These are phyloP conservation scores for Epinephelus malabaricus DNA, from an alignment of 2,797 vertebrate species.

Conservation along the genomic window DNA sequence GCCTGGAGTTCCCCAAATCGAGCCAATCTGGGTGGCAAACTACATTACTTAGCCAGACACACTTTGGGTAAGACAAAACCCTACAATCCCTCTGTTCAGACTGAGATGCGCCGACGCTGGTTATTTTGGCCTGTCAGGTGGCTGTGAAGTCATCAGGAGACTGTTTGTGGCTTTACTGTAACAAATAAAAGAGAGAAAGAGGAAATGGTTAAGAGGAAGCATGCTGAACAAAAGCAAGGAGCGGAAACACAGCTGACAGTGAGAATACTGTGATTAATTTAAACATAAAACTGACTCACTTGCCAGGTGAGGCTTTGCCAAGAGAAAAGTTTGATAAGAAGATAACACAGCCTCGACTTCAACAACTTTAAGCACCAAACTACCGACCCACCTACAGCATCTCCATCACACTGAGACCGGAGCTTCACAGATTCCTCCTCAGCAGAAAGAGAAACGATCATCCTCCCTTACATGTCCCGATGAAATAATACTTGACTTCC, in stretches of 20 bases:
- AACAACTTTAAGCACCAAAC: conserved; percentile 26
- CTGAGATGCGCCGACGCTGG: neutral
- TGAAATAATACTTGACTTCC: conserved; percentile 73
- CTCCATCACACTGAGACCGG: conserved; percentile 29
- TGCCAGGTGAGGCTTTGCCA: neutral
- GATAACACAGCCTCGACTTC: neutral
- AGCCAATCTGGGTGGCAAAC: conserved; percentile 44
- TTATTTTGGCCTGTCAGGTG: conserved; percentile 20
- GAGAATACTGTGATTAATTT: neutral
- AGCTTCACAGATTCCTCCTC: conserved; percentile 28
- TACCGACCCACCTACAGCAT: conserved; percentile 32
- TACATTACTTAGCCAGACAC: conserved; percentile 25
- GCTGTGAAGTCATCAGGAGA: conserved; percentile 42
- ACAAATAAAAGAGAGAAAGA: conserved; percentile 48
- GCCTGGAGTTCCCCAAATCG: conserved; percentile 14
- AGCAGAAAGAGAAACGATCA: conserved; percentile 33
- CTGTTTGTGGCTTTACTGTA: conserved; percentile 45
- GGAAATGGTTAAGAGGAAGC: conserved; percentile 70
- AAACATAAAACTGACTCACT: neutral
- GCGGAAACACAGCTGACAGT: conserved; percentile 28
- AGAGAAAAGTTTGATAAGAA: conserved; percentile 2
- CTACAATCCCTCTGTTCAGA: neutral
- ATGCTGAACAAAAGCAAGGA: conserved; percentile 17
- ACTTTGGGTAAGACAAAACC: conserved; percentile 1
- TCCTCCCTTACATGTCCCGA: conserved; percentile 30